Base-by-base conservation (phyloP, 2,888 invertebrate species). In the Leptinotarsa peninsularis region DNA sequence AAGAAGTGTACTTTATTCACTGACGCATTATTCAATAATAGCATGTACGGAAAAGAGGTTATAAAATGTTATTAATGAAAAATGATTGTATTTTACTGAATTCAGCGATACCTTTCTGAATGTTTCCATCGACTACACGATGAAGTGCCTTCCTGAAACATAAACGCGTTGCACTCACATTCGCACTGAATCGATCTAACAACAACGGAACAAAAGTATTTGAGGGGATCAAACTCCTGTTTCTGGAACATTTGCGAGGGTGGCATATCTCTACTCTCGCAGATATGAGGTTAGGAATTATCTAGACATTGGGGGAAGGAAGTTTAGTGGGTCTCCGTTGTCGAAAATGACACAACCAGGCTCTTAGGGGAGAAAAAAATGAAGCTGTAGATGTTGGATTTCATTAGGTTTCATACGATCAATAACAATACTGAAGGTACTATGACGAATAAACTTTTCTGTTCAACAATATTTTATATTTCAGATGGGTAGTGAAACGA, bases 131-230 rank as follows among this genome's bases (percentile, higher is more conserved):
- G 43, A 33, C 63, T 13, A 43, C 17, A 63, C 15, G n/a, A 63
- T 63, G 63, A 17, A 63, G 63, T 15, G n/a, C 4, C 58, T 21
- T 15, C 5, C 21, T 58, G 5, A 10, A 63, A n/a, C 63, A 63
- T 63, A n/a, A 63, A 63, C 73, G 77, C 76, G 75, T 79, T 77
- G 74, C 74, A 74, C 69, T 73, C 73, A 66, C 54, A 73, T 66
- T 74, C 71, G 74, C 74, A 74, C 71, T 49, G 71, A 74, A 74
- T 74, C 74, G 71, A 74, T 74, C 66, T 66, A 71, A 74, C 71
- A 74, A 58, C 58, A 58, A 58, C 21, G 23, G 58, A 58, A 71
- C 67, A 67, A 75, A 67, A 60, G 58, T 63, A 71, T 70, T 52
- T 50, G 60, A 71, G 75, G 70, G 60, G 50, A 67, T 50, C 49